phyloP scores from a whole-genome alignment of 2,888 invertebrate species.

The Fragum sueziense region DNA sequence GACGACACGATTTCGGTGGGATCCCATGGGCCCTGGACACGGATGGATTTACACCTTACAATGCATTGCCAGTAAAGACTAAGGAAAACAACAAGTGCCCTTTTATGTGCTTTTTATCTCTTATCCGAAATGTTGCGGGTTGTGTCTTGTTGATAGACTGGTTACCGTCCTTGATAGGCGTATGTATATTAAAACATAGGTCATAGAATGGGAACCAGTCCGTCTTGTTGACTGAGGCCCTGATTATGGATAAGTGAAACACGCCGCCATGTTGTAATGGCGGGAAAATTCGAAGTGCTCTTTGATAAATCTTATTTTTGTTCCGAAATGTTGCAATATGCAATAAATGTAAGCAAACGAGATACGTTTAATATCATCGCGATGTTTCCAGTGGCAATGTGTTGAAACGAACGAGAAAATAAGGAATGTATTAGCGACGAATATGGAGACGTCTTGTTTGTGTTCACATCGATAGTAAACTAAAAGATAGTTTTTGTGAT shows the following conservation, averaged over 20 bases:
- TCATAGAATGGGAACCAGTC: too few species aligned
- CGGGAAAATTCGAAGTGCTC: not conserved
- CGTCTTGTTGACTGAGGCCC: not conserved
- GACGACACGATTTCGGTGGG: slow-evolving; percentile 53
- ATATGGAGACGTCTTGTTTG: too few species aligned
- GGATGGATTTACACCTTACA: slow-evolving; percentile 66
- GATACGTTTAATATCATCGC: too few species aligned
- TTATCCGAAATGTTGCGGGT: not conserved
- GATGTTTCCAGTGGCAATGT: too few species aligned
- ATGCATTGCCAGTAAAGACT: slow-evolving; percentile 59
- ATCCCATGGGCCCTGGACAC: slow-evolving; percentile 60
- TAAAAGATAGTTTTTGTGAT: too few species aligned
- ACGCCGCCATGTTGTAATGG: not conserved
- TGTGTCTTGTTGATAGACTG: not conserved
- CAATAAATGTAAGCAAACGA: too few species aligned
- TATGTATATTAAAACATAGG: too few species aligned
- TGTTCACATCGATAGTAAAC: too few species aligned
- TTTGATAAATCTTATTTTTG: not conserved
- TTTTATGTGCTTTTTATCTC: not conserved
- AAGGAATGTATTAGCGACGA: too few species aligned
- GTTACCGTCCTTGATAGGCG: too few species aligned
- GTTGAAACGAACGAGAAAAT: too few species aligned
- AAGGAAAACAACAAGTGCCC: slow-evolving; percentile 19
- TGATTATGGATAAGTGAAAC: not conserved
- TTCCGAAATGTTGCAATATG: not conserved